phyloP scores from a whole-genome alignment of 2,797 vertebrate genomes.

The Scyliorhinus canicula region DNA sequence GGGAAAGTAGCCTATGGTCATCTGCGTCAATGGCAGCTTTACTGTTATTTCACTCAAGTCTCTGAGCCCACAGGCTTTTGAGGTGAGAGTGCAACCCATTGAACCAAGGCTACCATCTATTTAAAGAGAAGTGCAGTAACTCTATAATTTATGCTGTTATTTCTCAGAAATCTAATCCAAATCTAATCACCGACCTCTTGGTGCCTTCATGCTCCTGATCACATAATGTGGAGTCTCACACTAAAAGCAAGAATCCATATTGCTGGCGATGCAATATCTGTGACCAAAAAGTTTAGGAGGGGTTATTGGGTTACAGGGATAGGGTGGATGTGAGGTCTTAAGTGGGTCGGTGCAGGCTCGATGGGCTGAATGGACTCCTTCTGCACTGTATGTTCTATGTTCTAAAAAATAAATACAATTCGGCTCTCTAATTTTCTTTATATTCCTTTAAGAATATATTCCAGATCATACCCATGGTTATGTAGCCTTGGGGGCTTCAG shows the following conservation, averaged over 20 bases:
- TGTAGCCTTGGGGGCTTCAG: background rate
- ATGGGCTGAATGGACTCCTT: too few species aligned
- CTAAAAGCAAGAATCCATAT: background rate
- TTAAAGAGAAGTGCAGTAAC: background rate
- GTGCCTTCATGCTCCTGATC: background rate
- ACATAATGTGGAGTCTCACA: background rate
- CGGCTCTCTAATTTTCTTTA: background rate
- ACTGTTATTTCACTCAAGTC: too few species aligned
- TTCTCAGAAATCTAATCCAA: background rate
- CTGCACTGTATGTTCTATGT: too few species aligned
- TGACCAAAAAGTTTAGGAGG: too few species aligned
- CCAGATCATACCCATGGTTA: background rate
- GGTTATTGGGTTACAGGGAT: too few species aligned
- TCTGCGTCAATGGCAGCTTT: too few species aligned
- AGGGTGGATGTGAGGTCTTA: too few species aligned
- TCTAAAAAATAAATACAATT: background rate
- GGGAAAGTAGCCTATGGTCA: too few species aligned
- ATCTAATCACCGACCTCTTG: background rate
- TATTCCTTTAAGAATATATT: background rate
- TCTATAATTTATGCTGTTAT: background rate
- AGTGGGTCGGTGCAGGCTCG: too few species aligned
- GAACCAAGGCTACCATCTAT: background rate
- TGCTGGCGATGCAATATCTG: background rate
- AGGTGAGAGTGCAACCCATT: background rate
- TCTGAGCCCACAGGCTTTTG: background rate